These are phyloP conservation scores for Leucophora obtusa DNA, from an alignment of 2,888 invertebrate species.

Conservation along the genomic window DNA sequence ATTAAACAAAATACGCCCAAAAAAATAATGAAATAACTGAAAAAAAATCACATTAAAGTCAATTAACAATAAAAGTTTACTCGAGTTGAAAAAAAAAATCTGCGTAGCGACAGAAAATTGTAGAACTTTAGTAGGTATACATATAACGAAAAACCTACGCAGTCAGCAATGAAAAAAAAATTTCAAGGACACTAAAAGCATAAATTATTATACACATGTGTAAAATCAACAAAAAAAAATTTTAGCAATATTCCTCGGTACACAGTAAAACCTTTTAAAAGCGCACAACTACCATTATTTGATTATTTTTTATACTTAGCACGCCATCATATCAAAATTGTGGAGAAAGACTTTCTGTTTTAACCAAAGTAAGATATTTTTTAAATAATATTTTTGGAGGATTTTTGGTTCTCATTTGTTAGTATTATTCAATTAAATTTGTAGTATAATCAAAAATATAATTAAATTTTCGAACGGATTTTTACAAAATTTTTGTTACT, in stretches of 20 bases:
- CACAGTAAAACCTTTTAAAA: not conserved
- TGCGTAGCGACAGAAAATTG: constrained; percentile 36
- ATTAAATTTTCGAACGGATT: no score
- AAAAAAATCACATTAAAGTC: constrained; percentile 49
- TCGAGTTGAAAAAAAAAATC: constrained; percentile 21
- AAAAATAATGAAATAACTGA: constrained; percentile 6
- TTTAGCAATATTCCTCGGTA: not conserved
- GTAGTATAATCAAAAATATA: no score
- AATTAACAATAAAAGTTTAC: constrained; percentile 28
- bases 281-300: no score
- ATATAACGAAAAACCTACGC: constrained; percentile 18
- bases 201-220: constrained; percentile 30
- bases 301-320: no score
- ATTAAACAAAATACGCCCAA: constrained; percentile 9
- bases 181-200: constrained; percentile 54
- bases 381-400: no score
- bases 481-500: no score
- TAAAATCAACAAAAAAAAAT: not conserved
- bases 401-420: no score
- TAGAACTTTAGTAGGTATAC: constrained; percentile 21
- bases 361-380: no score
- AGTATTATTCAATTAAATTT: no score
- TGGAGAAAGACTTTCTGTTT: no score
- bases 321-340: no score
- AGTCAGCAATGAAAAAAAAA: constrained; percentile 21